These are phyloP conservation scores for Alca torda DNA, from an alignment of 2,797 vertebrate genomes.

Conservation along the genomic window DNA sequence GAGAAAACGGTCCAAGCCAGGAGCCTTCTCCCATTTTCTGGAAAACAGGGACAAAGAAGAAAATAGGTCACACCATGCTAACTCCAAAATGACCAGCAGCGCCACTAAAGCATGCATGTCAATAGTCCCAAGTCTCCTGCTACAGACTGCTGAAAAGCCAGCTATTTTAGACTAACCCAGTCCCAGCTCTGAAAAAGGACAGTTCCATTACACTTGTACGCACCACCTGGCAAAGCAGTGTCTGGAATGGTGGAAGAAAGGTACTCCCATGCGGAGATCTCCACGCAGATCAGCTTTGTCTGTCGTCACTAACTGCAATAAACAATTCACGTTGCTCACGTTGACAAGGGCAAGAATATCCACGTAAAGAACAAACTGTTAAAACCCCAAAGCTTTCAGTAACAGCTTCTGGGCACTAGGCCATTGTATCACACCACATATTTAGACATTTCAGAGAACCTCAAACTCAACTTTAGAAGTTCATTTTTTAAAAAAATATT, in stretches of 20 bases:
- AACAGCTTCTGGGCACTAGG: background rate
- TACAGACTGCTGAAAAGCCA: background rate
- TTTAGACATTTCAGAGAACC: background rate
- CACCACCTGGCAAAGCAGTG: background rate
- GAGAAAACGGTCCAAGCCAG: background rate
- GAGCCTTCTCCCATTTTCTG: background rate
- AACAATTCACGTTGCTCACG: background rate
- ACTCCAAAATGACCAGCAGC: background rate
- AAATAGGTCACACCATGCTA: background rate
- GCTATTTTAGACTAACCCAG: background rate
- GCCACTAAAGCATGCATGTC: background rate
- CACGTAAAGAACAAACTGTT: background rate
- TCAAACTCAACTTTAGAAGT: background rate
- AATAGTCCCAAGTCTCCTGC: background rate
- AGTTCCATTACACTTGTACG: background rate
- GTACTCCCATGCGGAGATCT: background rate
- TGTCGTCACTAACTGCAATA: background rate
- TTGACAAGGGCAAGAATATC: background rate
- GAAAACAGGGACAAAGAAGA: background rate
- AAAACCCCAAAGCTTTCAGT: background rate
- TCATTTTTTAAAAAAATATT: background rate
- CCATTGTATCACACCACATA: background rate
- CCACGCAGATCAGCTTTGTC: background rate
- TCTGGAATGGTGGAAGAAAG: background rate
- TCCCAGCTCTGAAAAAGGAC: background rate